Evolutionary conservation across 2,888 invertebrate genomes (phyloP), one percentile per base, ranked within the genome.

Genomic region (Acrocyrtus sp.): DNA sequence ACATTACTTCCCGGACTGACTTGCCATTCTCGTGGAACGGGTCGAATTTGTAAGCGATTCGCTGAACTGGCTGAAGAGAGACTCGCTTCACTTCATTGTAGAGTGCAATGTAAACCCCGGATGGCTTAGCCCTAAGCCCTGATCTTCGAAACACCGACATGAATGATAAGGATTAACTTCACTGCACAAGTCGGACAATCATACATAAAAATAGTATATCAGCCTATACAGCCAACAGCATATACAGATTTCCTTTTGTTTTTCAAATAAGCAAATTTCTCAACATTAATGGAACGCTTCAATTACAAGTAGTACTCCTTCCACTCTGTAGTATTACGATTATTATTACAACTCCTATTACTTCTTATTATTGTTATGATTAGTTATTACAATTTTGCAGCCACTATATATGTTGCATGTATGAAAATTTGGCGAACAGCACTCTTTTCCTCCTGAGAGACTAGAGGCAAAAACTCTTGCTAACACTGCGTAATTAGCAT

Each of bases 41-140:
- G 86, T 95, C 95, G 83, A 95, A 94, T 85, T 90, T 89, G 60
- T 94, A 89, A 60, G 89, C 88, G 72, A 95, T 88, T 84, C 89
- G 88, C 82, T 91, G 91, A 0, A 92, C 91, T 48, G 92, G 92
- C 84, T 92, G 92, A 72, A 95, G 86, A 86, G 91, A 92, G 10
- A 95, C 84, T 76, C 84, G 82, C 83, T 87, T 89, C 62, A 93
- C 81, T 84, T 94, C 91, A 85, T 92, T 91, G 58, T 85, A 85
- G 80, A 94, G 91, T 48, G 93, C 92, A 82, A 91, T 89, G 58
- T 90, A 86, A 65, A 92, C 81, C 74, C 93, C 93, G 22, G 86
- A 87, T 54, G 69, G 56, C 70, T 74, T 75, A 21, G 53, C 56
- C 26, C 77, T 63, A 54, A 74, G 75, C 58, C 80, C 80, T 60